Base-by-base conservation (phyloP, 2,113 vertebrate species). In the Neodon shergylaensis region DNA sequence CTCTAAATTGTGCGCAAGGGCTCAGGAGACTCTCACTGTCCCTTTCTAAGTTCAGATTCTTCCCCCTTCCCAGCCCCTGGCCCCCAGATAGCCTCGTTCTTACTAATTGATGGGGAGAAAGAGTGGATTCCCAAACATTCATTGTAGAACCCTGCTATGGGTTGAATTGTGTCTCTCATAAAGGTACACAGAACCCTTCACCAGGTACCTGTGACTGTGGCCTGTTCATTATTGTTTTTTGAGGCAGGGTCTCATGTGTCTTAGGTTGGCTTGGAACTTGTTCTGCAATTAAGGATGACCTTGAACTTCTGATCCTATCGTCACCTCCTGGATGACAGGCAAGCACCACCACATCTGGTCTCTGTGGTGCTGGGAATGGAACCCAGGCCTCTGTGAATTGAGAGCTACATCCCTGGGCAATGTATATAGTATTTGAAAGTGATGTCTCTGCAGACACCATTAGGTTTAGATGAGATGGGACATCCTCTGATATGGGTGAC, bases 101-200 rank as follows among this genome's bases (percentile, higher is more conserved):
- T 9, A 26, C 7, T 82, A 22, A 28, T 19, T 1, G 3, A 77
- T 1, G 26, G 0, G 3, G 17, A 47, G 78, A 14, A 28, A 42
- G 54, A 26, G 36, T 22, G 36, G 28, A 6, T 63, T 58, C 12
- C 39, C 1, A 13, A 39, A 54, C 1, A 28, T 11, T 19, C 12
- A 66, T 17, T 8, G 3, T 16, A 0, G 7, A 28, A 33, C 47
- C 17, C 1, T 21, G 16, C 3, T 13, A 0, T 1, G 16, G 13
- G 28, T 1, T 81, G 78, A 79, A 81, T 3, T 63, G 1, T 5
- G 16, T 26, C 44, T 54, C 9, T 31, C 14, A n/a, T 16, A 76
- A 36, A 66, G 21, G 31, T 10, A 66, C 1, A 12, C 0, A 2
- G 0, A 88, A 1, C 78, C 47, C 31, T 76, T 39, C 17, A 24